These are phyloP conservation scores for Teleiodes luculella DNA, from an alignment of 2,888 invertebrate genomes.

Conservation along the genomic window DNA sequence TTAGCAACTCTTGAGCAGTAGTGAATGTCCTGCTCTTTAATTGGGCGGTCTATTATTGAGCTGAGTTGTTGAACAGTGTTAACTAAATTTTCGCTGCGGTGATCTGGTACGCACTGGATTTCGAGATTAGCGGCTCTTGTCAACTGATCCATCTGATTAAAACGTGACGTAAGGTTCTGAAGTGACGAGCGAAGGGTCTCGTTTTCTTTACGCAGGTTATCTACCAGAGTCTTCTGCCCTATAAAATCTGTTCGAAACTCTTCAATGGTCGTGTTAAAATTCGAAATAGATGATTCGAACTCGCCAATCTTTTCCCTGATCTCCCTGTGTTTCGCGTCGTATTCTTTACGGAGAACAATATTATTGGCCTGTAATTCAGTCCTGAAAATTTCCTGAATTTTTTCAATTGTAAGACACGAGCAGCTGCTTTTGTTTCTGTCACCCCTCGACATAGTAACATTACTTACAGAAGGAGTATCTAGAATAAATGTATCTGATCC, in stretches of 20 bases:
- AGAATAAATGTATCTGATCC: too few species aligned
- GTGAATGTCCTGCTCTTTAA: conserved; percentile 21
- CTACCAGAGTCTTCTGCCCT: background rate
- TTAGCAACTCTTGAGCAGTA: conserved; percentile 25
- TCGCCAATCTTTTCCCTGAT: background rate
- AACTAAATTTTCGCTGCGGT: conserved; percentile 25
- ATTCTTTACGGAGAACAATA: background rate
- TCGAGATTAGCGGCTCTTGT: conserved; percentile 25
- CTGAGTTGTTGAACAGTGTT: conserved; percentile 22
- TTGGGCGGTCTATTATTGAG: conserved; percentile 17
- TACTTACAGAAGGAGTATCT: too few species aligned
- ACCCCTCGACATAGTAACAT: too few species aligned
- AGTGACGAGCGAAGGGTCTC: conserved; percentile 14
- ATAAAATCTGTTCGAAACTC: too few species aligned
- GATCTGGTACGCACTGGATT: conserved; percentile 27
- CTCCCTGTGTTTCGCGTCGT: background rate
- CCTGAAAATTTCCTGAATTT: background rate
- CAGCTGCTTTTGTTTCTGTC: background rate
- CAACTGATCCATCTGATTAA: conserved; percentile 22
- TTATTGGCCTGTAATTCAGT: background rate
- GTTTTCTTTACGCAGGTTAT: conserved; percentile 14
- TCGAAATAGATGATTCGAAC: conserved; percentile 9
- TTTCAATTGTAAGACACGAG: background rate
- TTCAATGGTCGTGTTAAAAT: background rate
- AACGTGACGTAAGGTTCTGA: conserved; percentile 8